Evolutionary conservation across 2,888 invertebrate species (phyloP), one percentile per base, ranked within the genome.

Genomic region (Rotaria macrura): DNA sequence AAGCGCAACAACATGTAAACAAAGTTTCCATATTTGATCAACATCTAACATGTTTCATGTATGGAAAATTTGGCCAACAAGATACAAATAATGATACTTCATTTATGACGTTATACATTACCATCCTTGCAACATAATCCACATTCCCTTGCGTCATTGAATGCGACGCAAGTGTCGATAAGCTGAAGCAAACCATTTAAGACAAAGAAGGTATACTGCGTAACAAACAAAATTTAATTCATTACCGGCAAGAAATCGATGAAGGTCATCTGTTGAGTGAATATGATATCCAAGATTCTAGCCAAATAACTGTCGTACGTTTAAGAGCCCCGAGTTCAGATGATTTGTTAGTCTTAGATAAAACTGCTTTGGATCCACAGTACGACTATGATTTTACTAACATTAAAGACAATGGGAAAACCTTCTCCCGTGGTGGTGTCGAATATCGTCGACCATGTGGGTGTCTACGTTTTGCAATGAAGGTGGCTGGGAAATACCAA

Each of bases 321-420:
- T 65, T 65, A 20, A 34, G 65, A 65, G 29, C 65, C 0, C 34
- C 38, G 1, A 17, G 38, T 65, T 3, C 34, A 17, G 34, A 65
- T 20, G 57, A 57, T 57, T 20, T 43, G 43, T 12, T 79, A 43
- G 43, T 43, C 25, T 79, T 79, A 12, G 74, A 74, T 74, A 25
- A 20, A 43, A 74, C 1, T 25, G 1, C 43, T 25, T 25, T 20
- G 14, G 74, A 74, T 40, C 7, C 25, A 2, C 9, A 3, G 9
- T 79, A 79, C 20, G 79, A 79, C 34, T 74, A 74, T 74, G 74
- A 74, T 74, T 74, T 74, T 43, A 74, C 74, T 38, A 74, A 79
- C 14, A 43, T 79, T 43, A 12, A 79, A 10, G 79, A 79, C n/a
- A 43, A 3, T 25, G 79, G 79, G 7, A 79, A 43, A 40, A 10